Percentiles rank a stretch among this genome's conserved stretches.
Conservation (phyloP, 2,797 vertebrate genomes). For the Nasua narica region DNA sequence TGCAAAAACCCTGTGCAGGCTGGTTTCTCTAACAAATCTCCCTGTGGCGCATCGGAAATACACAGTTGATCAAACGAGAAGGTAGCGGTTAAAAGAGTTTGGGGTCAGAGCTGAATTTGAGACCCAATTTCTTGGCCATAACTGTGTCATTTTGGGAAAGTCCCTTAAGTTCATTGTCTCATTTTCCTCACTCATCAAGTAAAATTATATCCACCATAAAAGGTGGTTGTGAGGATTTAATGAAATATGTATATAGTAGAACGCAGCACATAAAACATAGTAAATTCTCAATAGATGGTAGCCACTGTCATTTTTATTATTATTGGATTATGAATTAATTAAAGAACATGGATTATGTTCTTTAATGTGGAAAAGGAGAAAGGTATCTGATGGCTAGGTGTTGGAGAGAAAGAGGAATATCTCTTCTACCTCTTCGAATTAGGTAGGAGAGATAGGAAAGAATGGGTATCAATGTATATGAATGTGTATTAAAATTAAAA, state of each 20-base stretch:
- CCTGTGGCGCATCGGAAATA: neutral
- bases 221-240: neutral
- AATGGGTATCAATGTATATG: neutral
- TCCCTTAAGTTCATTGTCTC: neutral
- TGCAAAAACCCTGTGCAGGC: neutral
- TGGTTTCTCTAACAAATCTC: neutral
- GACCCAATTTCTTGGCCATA: neutral
- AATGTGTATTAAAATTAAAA: slow-evolving; percentile 19
- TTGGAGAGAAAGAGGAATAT: neutral
- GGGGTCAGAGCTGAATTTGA: neutral
- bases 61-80: neutral
- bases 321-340: neutral
- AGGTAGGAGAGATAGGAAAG: neutral
- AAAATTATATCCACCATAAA: neutral
- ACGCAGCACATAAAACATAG: neutral
- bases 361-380: neutral
- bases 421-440: neutral
- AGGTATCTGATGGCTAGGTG: neutral
- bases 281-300: neutral
- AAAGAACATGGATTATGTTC: neutral
- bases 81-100: neutral
- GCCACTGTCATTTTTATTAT: neutral
- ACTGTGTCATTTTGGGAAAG: neutral
- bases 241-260: neutral
- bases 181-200: neutral